Conservation (phyloP, 2,888 invertebrate genomes). For the Zygothrica quintamaculata region DNA sequence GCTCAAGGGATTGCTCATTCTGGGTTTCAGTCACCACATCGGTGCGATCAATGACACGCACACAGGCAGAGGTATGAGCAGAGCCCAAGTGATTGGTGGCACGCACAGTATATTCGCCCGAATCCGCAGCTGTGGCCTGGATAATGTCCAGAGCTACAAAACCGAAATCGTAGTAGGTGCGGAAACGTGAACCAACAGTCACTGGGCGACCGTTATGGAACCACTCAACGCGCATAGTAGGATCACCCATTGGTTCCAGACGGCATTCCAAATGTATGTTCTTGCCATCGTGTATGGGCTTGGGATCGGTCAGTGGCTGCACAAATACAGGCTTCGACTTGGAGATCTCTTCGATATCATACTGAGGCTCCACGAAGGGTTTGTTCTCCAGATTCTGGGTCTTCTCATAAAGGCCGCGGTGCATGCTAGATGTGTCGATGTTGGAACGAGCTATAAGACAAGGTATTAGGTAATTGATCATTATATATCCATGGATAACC, state of each 20-base stretch:
- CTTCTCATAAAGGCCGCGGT: slow-evolving; percentile 93
- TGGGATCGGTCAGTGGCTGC: slow-evolving; percentile 94
- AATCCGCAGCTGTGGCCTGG: slow-evolving; percentile 96
- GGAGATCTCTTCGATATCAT: slow-evolving; percentile 95
- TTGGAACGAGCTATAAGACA: slow-evolving; percentile 90
- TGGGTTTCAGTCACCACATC: slow-evolving; percentile 95
- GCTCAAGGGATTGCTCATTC: slow-evolving; percentile 95
- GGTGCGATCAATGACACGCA: slow-evolving; percentile 92
- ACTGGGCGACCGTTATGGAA: slow-evolving; percentile 96
- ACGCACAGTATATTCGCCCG: slow-evolving; percentile 96
- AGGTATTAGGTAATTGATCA: too few relatives aligned
- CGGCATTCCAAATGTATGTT: slow-evolving; percentile 96
- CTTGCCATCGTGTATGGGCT: slow-evolving; percentile 93
- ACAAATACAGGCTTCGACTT: slow-evolving; percentile 98
- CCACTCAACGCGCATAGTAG: slow-evolving; percentile 98
- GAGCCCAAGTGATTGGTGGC: slow-evolving; percentile 97
- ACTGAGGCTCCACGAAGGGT: slow-evolving; percentile 94
- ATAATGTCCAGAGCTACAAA: slow-evolving; percentile 98
- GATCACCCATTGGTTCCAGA: slow-evolving; percentile 97
- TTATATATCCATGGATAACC: too few relatives aligned
- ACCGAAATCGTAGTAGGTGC: slow-evolving; percentile 98
- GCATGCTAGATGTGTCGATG: slow-evolving; percentile 96
- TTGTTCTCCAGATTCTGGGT: slow-evolving; percentile 94
- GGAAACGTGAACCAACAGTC: slow-evolving; percentile 95
- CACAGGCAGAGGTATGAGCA: slow-evolving; percentile 95